Conservation (phyloP, 2,113 vertebrate species). For the Tringa solitaria region DNA sequence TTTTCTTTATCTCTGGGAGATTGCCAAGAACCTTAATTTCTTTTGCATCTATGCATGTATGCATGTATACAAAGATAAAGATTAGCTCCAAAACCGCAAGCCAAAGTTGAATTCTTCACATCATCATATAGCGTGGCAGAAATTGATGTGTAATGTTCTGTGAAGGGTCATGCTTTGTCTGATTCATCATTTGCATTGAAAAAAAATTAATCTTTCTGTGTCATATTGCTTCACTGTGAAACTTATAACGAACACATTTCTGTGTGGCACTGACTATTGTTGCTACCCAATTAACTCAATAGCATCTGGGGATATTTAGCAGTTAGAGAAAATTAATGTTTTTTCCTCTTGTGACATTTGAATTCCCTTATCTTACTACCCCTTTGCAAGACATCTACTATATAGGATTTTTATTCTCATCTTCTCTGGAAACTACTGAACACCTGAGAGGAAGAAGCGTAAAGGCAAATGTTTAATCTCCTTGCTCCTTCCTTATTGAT, state of each 20-base stretch:
- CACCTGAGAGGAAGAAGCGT: not conserved
- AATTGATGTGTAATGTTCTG: not conserved
- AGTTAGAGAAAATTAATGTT: not conserved
- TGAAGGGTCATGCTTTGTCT: not conserved
- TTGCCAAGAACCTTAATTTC: not conserved
- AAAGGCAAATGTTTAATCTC: not conserved
- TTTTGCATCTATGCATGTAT: not conserved
- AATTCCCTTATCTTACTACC: not conserved
- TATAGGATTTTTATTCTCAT: not conserved
- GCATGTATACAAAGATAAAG: not conserved
- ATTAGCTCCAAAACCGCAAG: not conserved
- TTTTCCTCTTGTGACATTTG: not conserved
- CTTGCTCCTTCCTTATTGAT: not conserved
- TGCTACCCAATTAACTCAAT: not conserved
- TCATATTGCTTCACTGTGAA: not conserved
- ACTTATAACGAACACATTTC: not conserved
- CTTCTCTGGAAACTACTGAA: not conserved
- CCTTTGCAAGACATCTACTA: not conserved
- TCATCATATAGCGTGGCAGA: not conserved
- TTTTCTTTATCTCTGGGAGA: not conserved
- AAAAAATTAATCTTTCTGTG: not conserved
- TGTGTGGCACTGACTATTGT: rapidly evolving
- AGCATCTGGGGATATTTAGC: not conserved
- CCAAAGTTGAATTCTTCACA: not conserved
- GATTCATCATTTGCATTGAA: not conserved